Conservation (phyloP, 2,113 vertebrate species). For the Apodemus speciosus region DNA sequence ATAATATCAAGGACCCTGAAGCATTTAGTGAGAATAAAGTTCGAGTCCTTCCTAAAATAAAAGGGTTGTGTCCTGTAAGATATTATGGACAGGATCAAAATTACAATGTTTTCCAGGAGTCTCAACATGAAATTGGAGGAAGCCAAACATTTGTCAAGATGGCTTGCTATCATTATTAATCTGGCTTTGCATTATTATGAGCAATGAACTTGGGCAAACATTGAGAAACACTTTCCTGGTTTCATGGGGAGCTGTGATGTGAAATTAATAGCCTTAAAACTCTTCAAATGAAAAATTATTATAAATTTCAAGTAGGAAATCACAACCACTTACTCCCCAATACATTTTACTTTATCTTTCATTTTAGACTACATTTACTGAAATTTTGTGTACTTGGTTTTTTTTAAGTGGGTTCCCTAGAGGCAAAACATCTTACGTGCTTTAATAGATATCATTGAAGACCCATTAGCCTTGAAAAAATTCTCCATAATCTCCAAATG, state of each 20-base stretch:
- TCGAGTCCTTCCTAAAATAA: constrained; percentile 41
- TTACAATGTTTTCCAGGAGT: constrained; percentile 28
- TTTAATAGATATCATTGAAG: constrained; percentile 77
- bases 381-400: constrained; percentile 70
- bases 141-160: constrained; percentile 59
- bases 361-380: constrained; percentile 72
- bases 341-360: constrained; percentile 64
- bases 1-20: constrained; percentile 34
- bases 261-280: constrained; percentile 78
- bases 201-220: constrained; percentile 71
- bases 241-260: constrained; percentile 74
- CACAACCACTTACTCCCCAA: constrained; percentile 59
- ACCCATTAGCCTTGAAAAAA: constrained; percentile 75
- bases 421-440: constrained; percentile 74
- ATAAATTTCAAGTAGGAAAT: constrained; percentile 73
- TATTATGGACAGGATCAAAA: constrained; percentile 46
- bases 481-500: constrained; percentile 68
- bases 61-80: constrained; percentile 40
- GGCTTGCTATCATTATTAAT: constrained; percentile 57
- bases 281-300: constrained; percentile 76
- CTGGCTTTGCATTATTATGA: constrained; percentile 62
- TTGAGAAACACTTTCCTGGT: constrained; percentile 65
- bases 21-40: constrained; percentile 58
- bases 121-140: constrained; percentile 43
- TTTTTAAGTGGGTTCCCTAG: constrained; percentile 73